Evolutionary conservation across 2,888 invertebrate species (phyloP).

Genomic region (Tricholauxania praeusta): DNA sequence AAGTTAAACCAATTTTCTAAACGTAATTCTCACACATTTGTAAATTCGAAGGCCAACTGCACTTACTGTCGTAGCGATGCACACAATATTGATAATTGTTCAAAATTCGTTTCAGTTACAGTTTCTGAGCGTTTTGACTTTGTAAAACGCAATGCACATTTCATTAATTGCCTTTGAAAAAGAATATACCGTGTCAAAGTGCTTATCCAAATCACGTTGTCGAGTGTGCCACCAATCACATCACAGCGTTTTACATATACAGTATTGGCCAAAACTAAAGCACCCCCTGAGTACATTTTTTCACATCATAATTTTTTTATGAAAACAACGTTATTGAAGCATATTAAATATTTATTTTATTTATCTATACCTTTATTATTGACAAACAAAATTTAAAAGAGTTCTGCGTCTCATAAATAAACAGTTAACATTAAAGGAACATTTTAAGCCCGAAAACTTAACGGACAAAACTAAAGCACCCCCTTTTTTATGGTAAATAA

Average conservation of each 20-base stretch:
- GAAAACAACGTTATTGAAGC: too few species aligned
- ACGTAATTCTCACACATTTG: neutral
- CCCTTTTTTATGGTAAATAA: too few species aligned
- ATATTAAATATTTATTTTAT: too few species aligned
- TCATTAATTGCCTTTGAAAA: slow-evolving; percentile 34
- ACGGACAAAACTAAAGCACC: too few species aligned
- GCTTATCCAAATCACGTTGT: slow-evolving; percentile 20
- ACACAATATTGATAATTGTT: slow-evolving; percentile 21
- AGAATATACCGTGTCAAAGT: slow-evolving; percentile 19
- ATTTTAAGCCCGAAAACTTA: too few species aligned
- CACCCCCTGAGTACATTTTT: too few species aligned
- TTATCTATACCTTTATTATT: too few species aligned
- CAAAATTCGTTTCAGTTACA: slow-evolving; percentile 23
- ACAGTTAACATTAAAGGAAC: too few species aligned
- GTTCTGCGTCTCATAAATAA: too few species aligned
- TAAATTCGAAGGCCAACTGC: neutral
- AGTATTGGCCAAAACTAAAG: neutral
- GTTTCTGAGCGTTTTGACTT: slow-evolving; percentile 26
- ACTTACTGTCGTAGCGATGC: slow-evolving; percentile 20
- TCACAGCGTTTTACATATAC: neutral
- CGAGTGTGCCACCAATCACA: slow-evolving; percentile 22
- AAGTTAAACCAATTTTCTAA: neutral
- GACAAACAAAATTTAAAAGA: too few species aligned
- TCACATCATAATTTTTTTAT: too few species aligned
- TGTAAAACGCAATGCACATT: slow-evolving; percentile 20